Evolutionary conservation across 92 coral and sea anemone species (phyloP).

Genomic region (Heliopora coerulea): DNA sequence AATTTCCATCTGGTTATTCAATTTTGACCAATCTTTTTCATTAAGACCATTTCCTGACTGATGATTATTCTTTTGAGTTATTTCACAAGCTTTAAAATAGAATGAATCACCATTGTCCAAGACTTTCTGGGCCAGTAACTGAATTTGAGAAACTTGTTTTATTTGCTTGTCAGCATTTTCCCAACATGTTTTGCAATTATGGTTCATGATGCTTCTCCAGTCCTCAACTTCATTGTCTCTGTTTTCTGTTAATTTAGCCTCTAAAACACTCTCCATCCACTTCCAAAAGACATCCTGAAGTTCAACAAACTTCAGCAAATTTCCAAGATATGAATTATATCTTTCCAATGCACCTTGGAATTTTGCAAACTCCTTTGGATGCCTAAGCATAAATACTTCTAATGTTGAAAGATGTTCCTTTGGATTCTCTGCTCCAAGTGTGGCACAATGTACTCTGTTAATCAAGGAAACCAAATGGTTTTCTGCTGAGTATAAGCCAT

Average conservation of each 20-base stretch:
- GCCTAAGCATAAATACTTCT: conserved; percentile 74
- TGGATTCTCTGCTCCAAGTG: conserved; percentile 33
- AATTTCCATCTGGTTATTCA: conserved; percentile 1
- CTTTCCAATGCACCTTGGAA: conserved; percentile 58
- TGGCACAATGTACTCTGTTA: conserved; percentile 65
- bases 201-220: background rate
- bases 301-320: conserved; percentile 56
- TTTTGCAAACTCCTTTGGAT: conserved; percentile 56
- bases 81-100: background rate
- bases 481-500: conserved; percentile 62
- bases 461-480: conserved; percentile 55
- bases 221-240: background rate
- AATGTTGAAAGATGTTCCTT: conserved; percentile 67
- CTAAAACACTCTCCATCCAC: conserved; percentile 88
- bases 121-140: background rate
- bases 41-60: background rate
- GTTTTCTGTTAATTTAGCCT: conserved; percentile 35
- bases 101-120: background rate
- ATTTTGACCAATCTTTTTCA: background rate
- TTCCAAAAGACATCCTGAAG: conserved; percentile 79
- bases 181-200: background rate
- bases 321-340: conserved; percentile 58
- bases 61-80: background rate
- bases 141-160: background rate
- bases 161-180: background rate